A percentile compares a stretch with the other conserved stretches of the same genome.
Evolutionary conservation across 1,140 invertebrate genomes (phyloP).

Genomic region (Lucilia sericata): DNA sequence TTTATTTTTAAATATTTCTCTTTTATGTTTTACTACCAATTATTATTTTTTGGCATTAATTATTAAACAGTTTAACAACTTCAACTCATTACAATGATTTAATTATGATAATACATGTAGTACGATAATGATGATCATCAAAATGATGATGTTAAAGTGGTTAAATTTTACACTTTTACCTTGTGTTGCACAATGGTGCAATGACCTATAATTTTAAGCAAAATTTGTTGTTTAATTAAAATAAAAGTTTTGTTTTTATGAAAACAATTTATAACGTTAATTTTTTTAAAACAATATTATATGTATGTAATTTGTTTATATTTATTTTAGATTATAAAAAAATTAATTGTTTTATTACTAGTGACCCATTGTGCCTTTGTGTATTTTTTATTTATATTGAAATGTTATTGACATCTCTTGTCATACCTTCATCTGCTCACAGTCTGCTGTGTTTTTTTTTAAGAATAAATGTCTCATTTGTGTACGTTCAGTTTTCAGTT

Average conservation of each 20-base stretch:
- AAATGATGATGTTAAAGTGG: neutral
- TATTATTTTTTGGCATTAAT: too few species aligned
- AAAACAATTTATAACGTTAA: too few species aligned
- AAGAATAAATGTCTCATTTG: neutral
- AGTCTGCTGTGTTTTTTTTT: neutral
- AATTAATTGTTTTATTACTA: neutral
- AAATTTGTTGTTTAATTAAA: neutral
- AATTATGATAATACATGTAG: conserved; percentile 21
- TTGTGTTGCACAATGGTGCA: too few species aligned
- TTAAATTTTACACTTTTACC: too few species aligned
- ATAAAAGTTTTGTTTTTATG: too few species aligned
- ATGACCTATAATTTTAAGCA: neutral
- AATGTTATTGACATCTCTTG: conserved; percentile 11
- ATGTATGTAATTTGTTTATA: neutral
- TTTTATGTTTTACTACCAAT: too few species aligned
- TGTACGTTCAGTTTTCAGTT: neutral
- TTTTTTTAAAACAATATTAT: too few species aligned
- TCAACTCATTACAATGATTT: neutral
- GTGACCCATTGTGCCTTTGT: neutral
- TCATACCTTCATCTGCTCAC: neutral
- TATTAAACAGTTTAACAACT: neutral
- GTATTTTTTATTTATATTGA: neutral
- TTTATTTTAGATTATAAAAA: neutral
- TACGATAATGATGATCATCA: neutral
- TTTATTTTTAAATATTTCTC: too few species aligned